Evolutionary conservation across 2,888 invertebrate species (phyloP).

Genomic region (Agonopterix arenella): DNA sequence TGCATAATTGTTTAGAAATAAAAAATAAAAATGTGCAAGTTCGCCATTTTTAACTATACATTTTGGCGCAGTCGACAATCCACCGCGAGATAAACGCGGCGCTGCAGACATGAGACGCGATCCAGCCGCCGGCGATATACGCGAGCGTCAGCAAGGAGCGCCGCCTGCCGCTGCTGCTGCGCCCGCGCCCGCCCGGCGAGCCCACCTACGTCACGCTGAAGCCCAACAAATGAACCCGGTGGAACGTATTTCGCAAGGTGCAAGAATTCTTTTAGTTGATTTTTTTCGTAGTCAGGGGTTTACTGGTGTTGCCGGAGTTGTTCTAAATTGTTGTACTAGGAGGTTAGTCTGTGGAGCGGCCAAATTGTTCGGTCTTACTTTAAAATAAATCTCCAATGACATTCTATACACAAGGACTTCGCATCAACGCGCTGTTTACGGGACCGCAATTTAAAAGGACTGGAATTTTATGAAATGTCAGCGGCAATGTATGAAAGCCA

Average conservation of each 20-base stretch:
- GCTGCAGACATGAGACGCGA: conserved; percentile 80
- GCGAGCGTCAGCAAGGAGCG: conserved; percentile 29
- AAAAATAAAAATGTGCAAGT: too few relatives aligned
- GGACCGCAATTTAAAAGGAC: too few relatives aligned
- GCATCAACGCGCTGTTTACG: too few relatives aligned
- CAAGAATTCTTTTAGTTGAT: conserved; percentile 50
- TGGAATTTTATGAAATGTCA: too few relatives aligned
- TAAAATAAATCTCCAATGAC: too few relatives aligned
- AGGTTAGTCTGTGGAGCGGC: too few relatives aligned
- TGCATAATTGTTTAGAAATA: too few relatives aligned
- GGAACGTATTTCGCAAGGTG: conserved; percentile 71
- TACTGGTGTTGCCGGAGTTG: not conserved
- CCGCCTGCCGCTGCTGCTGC: conserved; percentile 24
- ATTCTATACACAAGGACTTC: too few relatives aligned
- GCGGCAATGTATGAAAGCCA: too few relatives aligned
- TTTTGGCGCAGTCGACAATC: conserved; percentile 82
- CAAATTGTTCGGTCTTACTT: too few relatives aligned
- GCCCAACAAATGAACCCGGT: conserved; percentile 58
- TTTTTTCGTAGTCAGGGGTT: not conserved
- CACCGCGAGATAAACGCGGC: conserved; percentile 91
- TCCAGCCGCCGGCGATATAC: conserved; percentile 42
- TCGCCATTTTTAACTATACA: too few relatives aligned
- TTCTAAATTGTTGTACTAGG: too few relatives aligned
- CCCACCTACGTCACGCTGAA: conserved; percentile 57
- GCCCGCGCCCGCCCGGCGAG: conserved; percentile 30